Evolutionary conservation across 2,113 vertebrate species (phyloP).

Genomic region (Eurystomus gularis): DNA sequence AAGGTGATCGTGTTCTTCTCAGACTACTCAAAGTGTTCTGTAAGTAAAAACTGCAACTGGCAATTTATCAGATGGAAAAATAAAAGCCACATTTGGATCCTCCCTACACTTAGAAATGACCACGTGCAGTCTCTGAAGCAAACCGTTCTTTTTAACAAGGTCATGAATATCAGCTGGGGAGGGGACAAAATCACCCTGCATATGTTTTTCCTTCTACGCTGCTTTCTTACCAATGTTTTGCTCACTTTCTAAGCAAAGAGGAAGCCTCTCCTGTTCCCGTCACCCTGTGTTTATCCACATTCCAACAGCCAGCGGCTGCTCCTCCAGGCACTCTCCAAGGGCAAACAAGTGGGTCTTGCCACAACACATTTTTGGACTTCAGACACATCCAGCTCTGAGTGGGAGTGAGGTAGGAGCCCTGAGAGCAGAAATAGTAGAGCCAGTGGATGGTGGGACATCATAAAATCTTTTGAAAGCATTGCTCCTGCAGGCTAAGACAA

Average conservation of each 20-base stretch:
- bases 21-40: conserved; percentile 31
- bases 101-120: conserved; percentile 26
- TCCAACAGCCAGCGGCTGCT: conserved; percentile 38
- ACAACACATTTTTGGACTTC: not conserved
- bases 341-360: conserved; percentile 15
- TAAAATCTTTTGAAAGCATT: not conserved
- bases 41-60: conserved; percentile 54
- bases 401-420: not conserved
- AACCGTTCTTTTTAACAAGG: conserved; percentile 23
- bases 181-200: not conserved
- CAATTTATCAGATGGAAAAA: conserved; percentile 54
- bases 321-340: conserved; percentile 53
- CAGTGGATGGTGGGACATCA: conserved; percentile 9
- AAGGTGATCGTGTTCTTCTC: conserved; percentile 49
- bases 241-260: conserved; percentile 76
- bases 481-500: conserved; percentile 14
- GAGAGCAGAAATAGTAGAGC: conserved; percentile 4
- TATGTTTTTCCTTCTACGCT: conserved; percentile 61
- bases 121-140: conserved; percentile 35
- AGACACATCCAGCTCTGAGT: not conserved
- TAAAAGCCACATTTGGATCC: conserved; percentile 23
- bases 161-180: not conserved
- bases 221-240: conserved; percentile 64
- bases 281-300: conserved; percentile 63
- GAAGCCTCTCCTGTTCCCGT: conserved; percentile 72